Evolutionary conservation across 1,140 invertebrate genomes (phyloP), one percentile per base, ranked within the genome.

Genomic region (Drosophila pandora): DNA sequence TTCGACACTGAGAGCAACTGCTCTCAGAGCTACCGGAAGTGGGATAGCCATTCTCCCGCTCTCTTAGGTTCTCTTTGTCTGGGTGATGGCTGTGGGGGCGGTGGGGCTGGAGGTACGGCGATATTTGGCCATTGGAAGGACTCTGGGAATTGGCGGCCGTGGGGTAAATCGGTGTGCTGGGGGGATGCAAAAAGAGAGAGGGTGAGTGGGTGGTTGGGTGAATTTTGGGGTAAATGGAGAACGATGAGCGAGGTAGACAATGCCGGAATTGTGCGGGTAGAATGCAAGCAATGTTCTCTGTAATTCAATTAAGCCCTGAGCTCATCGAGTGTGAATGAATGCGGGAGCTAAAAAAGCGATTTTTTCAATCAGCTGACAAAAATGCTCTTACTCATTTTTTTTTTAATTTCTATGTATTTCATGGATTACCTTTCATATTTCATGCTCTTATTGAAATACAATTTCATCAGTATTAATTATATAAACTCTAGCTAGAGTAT

Each of bases 71-170:
- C 41, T 43, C 41, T 47, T 47, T 22, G 2, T 22, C 9, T 21
- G 43, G 17, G 21, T 47, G 13, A 6, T 13, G 80, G 59, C 21
- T 81, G 52, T 60, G 47, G 22, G 49, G 50, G 39, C 52, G 75
- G 28, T 77, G 67, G 34, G 34, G 34, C 3, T 61, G 81, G 69
- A 73, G 63, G 60, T 74, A 78, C 32, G 88, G 88, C 41, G 88
- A 73, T 81, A 67, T 61, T 81, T 90, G 87, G 62, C 88, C 87
- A 80, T 90, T 82, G 76, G 87, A 90, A 77, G 87, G 87, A 67
- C 63, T 87, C 48, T 78, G 68, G 49, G 87, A 90, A 74, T 88
- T 90, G 60, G 74, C 81, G 60, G 87, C 87, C 21, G 87, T 90
- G 67, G 87, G 87, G 62, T 90, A 90, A 45, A 90, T 78, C 59